Base-by-base conservation (phyloP, 2,113 vertebrate genomes). In the Xyliphius kryptos region DNA sequence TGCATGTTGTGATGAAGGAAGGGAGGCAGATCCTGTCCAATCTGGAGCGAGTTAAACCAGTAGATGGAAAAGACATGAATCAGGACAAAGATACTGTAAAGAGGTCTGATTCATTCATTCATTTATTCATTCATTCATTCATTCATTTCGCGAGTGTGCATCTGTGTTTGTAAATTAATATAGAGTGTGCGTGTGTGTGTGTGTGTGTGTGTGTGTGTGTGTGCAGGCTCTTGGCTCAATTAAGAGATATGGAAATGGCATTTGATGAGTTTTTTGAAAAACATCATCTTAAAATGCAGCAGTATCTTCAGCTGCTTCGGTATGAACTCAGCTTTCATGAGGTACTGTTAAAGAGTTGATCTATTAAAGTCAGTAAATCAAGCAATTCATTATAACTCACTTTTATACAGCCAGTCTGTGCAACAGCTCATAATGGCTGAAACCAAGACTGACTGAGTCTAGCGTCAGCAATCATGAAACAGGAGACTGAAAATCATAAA, bases 191-290 rank as follows among this genome's bases (percentile, higher is more conserved):
- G 50, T 46, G 19, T 69, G 47, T 52, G 37, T 59, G 49, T 53
- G 47, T 52, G 47, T 65, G 17, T 71, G 16, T 21, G 60, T 2
- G 9, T 56, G 9, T 67, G 20, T 61, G n/a, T 74, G 15, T 57
- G 54, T 44, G 41, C 56, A 98, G 96, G 73, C 90, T 99, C 40
- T 84, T 98, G 48, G 81, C 86, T 41, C 96, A 99, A 89, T n/a
- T n/a, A n/a, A n/a, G n/a, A n/a, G n/a, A n/a, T n/a, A n/a, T n/a
- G n/a, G n/a, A n/a, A n/a, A n/a, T 79, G 50, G 96, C 96, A 6
- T 99, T 99, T 61, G 95, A 98, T 53, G 94, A 91, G 57, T 99
- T 98, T 85, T 99, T 96, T 86, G 96, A 97, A 70, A 98, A 99
- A 61, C 92, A 98, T 44, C 93, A 97, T 73, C 81, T 94, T 54